Conservation (phyloP, 2,113 vertebrate genomes). For the Thunnus thynnus region DNA sequence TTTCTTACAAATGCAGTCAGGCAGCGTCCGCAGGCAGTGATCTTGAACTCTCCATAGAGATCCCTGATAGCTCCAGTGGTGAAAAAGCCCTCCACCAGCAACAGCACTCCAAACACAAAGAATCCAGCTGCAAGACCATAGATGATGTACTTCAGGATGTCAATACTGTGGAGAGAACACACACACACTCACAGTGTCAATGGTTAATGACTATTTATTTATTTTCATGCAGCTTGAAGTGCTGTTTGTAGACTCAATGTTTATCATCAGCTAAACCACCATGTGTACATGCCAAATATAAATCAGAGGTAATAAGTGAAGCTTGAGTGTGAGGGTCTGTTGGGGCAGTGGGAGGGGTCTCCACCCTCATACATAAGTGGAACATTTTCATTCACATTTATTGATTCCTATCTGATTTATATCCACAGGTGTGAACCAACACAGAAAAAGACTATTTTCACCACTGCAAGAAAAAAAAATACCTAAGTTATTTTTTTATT, state of each 20-base stretch:
- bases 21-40: slow-evolving; percentile 95
- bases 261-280: slow-evolving; percentile 22
- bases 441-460: no score
- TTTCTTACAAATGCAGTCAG: slow-evolving; percentile 94
- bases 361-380: no score
- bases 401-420: no score
- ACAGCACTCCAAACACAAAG: slow-evolving; percentile 96
- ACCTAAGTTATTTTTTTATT: no score
- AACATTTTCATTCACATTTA: no score
- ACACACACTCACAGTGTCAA: slow-evolving; percentile 19
- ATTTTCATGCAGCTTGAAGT: slow-evolving; percentile 9
- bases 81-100: slow-evolving; percentile 99
- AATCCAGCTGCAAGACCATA: slow-evolving; percentile 97
- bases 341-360: no score
- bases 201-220: slow-evolving; percentile 28
- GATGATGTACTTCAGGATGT: slow-evolving; percentile 99
- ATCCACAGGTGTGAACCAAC: no score
- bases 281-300: background rate
- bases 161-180: slow-evolving; percentile 86
- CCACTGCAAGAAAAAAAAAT: no score
- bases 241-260: slow-evolving; percentile 3
- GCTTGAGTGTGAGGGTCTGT: background rate
- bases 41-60: slow-evolving; percentile 98
- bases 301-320: background rate
- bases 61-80: slow-evolving; percentile 97